A percentile compares a stretch with the other conserved stretches of the same genome.
Evolutionary conservation across 1,140 invertebrate genomes (phyloP).

Genomic region (Drosophila neocordata): DNA sequence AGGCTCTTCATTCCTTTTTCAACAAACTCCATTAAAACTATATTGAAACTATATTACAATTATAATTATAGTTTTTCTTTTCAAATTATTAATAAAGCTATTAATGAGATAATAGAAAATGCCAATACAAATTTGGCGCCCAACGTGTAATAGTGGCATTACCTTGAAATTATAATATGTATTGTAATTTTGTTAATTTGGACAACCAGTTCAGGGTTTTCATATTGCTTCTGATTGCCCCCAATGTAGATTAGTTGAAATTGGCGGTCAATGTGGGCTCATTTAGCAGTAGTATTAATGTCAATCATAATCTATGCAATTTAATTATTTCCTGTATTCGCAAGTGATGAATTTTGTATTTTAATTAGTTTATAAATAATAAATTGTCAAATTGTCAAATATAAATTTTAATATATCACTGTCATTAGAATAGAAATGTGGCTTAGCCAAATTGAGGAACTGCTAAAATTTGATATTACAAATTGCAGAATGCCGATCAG

Average conservation of each 20-base stretch:
- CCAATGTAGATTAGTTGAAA: neutral
- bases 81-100: too few species aligned
- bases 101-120: neutral
- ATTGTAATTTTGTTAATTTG: neutral
- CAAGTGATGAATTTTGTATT: neutral
- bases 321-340: neutral
- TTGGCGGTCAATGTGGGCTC: neutral
- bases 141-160: neutral
- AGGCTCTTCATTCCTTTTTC: too few species aligned
- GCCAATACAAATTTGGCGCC: neutral
- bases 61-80: too few species aligned
- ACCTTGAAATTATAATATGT: neutral
- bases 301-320: slow-evolving; percentile 2
- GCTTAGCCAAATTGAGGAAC: too few species aligned
- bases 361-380: neutral
- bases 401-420: too few species aligned
- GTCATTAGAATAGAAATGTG: too few species aligned
- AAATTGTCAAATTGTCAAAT: neutral
- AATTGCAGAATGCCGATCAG: too few species aligned
- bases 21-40: too few species aligned
- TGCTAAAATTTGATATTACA: too few species aligned
- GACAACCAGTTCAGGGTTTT: neutral
- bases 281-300: neutral
- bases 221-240: neutral
- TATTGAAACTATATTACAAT: too few species aligned